A percentile compares a stretch with the other conserved stretches of the same genome.
phyloP scores from a whole-genome alignment of 2,888 invertebrate species.

The Ochropacha duplaris region DNA sequence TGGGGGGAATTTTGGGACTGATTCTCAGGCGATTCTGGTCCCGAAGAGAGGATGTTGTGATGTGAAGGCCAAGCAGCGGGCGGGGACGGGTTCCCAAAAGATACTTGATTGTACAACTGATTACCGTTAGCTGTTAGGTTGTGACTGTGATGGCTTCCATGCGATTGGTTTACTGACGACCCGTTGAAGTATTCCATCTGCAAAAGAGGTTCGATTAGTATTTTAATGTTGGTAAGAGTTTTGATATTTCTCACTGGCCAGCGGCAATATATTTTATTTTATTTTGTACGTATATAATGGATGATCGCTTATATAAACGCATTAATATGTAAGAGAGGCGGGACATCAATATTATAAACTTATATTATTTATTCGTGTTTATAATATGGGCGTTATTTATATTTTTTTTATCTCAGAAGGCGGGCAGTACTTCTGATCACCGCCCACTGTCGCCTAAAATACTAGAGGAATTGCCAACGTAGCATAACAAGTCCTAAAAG shows the following conservation, averaged over 20 bases:
- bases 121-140: slow-evolving; percentile 73
- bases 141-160: slow-evolving; percentile 71
- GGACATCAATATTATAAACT: slow-evolving; percentile 5
- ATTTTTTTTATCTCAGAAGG: too few relatives aligned
- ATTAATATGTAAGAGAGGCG: neutral
- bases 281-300: neutral
- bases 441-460: too few relatives aligned
- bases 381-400: too few relatives aligned
- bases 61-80: slow-evolving; percentile 75
- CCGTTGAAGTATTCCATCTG: slow-evolving; percentile 83
- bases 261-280: too few relatives aligned
- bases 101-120: slow-evolving; percentile 79
- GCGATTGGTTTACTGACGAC: slow-evolving; percentile 71
- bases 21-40: slow-evolving; percentile 74
- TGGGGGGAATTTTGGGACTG: slow-evolving; percentile 74
- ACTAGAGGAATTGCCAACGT: too few relatives aligned
- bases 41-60: slow-evolving; percentile 74
- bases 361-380: slow-evolving; percentile 11
- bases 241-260: too few relatives aligned
- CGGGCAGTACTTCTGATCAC: too few relatives aligned
- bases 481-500: too few relatives aligned
- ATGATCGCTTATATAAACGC: neutral
- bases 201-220: slow-evolving; percentile 6
- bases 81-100: slow-evolving; percentile 76
- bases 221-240: neutral